Base-by-base conservation (phyloP, 2,797 vertebrate genomes). In the Odontamblyopus lacepedii region DNA sequence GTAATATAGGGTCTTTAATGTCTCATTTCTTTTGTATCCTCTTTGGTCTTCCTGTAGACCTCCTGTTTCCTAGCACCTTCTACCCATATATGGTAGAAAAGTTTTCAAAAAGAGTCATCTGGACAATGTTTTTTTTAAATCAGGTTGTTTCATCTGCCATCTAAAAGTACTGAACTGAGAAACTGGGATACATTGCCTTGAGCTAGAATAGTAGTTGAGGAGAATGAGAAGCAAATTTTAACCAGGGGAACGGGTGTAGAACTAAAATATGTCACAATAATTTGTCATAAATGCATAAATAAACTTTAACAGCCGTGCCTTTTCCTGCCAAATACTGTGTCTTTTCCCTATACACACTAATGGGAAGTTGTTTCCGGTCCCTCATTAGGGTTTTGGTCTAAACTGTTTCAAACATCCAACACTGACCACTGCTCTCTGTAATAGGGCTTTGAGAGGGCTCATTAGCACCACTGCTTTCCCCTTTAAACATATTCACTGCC, bases 361-460 rank as follows among this genome's bases (percentile, higher is more conserved):
- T 69, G 48, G 83, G 79, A 80, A 61, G 75, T 75, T 78, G 72
- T 79, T 79, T 53, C 72, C 57, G 26, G 67, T 48, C 73, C 66
- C 77, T 80, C 83, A 85, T 81, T 87, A 83, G 74, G 63, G 63
- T 65, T 80, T 77, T 81, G 41, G 74, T n/a, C 69, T 74, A 77
- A 81, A 83, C 74, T 80, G 78, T 63, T 32, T 19, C n/a, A 74
- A 69, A 83, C 35, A 85, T 85, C 71, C 70, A 75, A 79, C 15
- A 77, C 83, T 71, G 71, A 79, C 74, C 73, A 63, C 35, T 67
- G 63, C 77, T 73, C 74, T 71, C 66, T 74, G 69, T 80, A 83
- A 85, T 65, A 77, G 76, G 66, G 76, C 83, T 82, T 80, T 80
- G 71, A 85, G 73, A 82, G 41, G 48, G 56, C 79, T 89, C 82